Evolutionary conservation across 2,113 vertebrate species (phyloP).

Genomic region (Tapirus terrestris): DNA sequence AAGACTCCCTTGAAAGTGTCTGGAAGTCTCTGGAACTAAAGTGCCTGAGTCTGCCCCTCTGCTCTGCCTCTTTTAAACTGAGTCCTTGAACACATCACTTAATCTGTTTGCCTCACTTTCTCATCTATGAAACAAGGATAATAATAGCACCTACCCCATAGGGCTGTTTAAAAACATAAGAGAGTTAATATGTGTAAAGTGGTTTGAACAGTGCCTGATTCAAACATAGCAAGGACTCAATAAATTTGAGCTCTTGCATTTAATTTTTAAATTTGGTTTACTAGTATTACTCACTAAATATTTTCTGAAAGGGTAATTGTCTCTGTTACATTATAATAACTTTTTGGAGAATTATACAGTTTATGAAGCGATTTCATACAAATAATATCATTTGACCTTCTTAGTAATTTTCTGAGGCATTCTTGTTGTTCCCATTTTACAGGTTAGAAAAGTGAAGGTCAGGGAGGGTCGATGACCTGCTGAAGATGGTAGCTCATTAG

Average conservation of each 20-base stretch:
- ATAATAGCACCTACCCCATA: not conserved
- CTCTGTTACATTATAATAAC: not conserved
- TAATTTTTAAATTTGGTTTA: not conserved
- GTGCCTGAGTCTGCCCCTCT: no score
- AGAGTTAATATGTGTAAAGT: not conserved
- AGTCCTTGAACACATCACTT: not conserved
- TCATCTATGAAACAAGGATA: not conserved
- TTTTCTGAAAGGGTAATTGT: not conserved
- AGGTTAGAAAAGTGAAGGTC: not conserved
- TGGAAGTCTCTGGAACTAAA: not conserved
- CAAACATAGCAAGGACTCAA: not conserved
- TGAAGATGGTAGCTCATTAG: not conserved
- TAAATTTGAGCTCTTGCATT: not conserved
- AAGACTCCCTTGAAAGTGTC: not conserved
- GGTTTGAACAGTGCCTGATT: not conserved
- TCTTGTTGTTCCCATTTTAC: not conserved
- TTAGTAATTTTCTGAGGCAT: not conserved
- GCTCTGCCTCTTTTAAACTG: rapidly evolving
- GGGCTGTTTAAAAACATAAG: not conserved
- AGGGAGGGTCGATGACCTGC: not conserved
- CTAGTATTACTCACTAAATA: not conserved
- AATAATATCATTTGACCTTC: not conserved
- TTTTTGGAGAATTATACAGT: not conserved
- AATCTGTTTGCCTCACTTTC: not conserved
- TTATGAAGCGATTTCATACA: not conserved